phyloP scores from a whole-genome alignment of 2,113 vertebrate genomes.

The Deroptyus accipitrinus region DNA sequence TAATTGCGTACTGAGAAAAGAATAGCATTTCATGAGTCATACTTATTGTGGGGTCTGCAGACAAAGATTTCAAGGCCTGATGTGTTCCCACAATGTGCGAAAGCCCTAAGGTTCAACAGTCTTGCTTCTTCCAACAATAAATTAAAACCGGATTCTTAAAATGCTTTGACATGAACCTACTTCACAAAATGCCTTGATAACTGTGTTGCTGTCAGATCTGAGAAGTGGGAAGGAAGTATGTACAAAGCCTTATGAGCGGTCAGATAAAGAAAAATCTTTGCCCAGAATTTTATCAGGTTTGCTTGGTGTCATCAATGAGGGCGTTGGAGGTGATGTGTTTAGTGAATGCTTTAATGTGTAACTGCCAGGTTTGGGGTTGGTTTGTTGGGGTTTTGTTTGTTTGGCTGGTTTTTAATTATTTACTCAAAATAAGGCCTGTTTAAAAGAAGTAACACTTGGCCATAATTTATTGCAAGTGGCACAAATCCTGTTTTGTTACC shows the following conservation, averaged over 20 bases:
- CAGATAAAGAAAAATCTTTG: neutral
- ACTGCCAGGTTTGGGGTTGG: neutral
- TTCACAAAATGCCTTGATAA: neutral
- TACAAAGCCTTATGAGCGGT: neutral
- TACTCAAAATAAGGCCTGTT: neutral
- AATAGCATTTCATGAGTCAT: constrained; percentile 7
- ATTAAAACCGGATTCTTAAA: neutral
- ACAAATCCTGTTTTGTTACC: neutral
- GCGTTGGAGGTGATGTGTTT: neutral
- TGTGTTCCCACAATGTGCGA: neutral
- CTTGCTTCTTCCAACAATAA: neutral
- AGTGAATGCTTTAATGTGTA: neutral
- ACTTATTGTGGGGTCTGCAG: neutral
- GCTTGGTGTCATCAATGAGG: neutral
- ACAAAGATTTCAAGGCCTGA: neutral
- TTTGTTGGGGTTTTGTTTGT: neutral
- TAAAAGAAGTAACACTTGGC: neutral
- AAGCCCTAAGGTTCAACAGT: neutral
- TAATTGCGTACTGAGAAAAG: neutral
- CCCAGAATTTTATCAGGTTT: neutral
- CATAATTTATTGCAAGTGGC: neutral
- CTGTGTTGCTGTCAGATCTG: neutral
- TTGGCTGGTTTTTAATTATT: neutral
- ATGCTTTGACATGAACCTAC: neutral
- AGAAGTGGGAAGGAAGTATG: neutral